Conservation (phyloP, 2,113 vertebrate species). For the Syrrhaptes paradoxus region DNA sequence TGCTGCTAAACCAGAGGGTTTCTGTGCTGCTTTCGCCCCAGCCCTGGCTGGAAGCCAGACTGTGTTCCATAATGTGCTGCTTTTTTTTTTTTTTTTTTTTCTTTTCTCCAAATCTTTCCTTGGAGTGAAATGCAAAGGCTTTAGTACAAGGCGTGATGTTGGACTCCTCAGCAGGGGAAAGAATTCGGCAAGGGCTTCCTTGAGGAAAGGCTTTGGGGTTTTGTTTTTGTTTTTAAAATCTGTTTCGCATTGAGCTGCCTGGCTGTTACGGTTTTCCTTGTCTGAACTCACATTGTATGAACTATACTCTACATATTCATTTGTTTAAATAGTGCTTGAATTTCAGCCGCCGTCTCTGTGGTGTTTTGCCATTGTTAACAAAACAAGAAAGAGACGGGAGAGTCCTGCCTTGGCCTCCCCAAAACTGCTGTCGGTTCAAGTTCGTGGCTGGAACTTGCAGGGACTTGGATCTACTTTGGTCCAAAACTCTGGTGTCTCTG, state of each 20-base stretch:
- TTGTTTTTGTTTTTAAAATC: constrained; percentile 65
- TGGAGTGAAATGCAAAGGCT: constrained; percentile 35
- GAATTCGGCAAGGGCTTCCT: constrained; percentile 53
- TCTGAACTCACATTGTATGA: constrained; percentile 35
- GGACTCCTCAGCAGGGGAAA: constrained; percentile 48
- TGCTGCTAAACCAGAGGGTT: constrained; percentile 17
- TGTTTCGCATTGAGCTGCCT: constrained; percentile 52
- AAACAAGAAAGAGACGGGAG: constrained; percentile 3
- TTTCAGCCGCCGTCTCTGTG: constrained; percentile 12
- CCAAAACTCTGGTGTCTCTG: neutral
- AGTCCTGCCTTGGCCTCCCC: neutral
- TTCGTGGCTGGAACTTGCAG: neutral
- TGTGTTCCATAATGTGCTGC: constrained; percentile 20
- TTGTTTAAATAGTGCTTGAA: constrained; percentile 47
- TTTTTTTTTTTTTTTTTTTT: neutral
- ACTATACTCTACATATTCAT: constrained; percentile 43
- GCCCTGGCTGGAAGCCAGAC: constrained; percentile 21
- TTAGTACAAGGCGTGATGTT: constrained; percentile 32
- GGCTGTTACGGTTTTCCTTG: constrained; percentile 53
- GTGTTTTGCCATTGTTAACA: constrained; percentile 43
- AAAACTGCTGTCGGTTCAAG: neutral
- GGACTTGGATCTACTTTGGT: neutral
- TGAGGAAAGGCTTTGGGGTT: constrained; percentile 61
- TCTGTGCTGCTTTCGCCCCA: constrained; percentile 5
- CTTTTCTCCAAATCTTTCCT: constrained; percentile 11